These are phyloP conservation scores for Melanostigma gelatinosum DNA, from an alignment of 2,113 vertebrate species.

Conservation along the genomic window DNA sequence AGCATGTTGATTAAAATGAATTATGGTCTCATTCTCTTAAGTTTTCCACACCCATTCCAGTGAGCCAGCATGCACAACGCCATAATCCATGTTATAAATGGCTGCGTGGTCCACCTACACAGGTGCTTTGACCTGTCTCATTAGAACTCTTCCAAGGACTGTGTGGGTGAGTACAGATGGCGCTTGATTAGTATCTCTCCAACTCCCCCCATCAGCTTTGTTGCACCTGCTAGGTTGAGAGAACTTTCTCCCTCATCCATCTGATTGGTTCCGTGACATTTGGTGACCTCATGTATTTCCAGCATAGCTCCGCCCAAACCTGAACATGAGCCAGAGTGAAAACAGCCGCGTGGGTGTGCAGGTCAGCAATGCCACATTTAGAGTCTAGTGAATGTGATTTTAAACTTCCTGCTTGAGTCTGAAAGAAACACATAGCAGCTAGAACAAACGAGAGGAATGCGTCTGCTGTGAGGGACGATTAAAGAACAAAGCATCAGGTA, in stretches of 20 bases:
- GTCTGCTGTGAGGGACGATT: slow-evolving; percentile 2
- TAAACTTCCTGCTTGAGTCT: neutral
- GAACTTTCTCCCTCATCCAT: neutral
- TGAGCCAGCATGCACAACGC: neutral
- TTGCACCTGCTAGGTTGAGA: neutral
- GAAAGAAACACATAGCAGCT: neutral
- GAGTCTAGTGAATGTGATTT: neutral
- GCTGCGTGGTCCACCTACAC: neutral
- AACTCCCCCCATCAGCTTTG: neutral
- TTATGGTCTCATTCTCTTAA: neutral
- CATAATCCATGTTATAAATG: neutral
- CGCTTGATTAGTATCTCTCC: neutral
- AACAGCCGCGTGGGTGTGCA: neutral
- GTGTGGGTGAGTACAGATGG: neutral
- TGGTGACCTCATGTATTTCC: neutral
- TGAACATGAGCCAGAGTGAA: neutral
- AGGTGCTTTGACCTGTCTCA: neutral
- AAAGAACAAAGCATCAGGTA: neutral
- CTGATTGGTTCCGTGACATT: neutral
- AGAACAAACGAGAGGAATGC: neutral
- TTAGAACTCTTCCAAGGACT: neutral
- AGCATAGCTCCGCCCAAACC: neutral
- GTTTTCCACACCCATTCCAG: neutral
- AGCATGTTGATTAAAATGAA: neutral
- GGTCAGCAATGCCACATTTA: neutral